phyloP scores from a whole-genome alignment of 2,888 invertebrate species.

The Cacoxenus indagator region DNA sequence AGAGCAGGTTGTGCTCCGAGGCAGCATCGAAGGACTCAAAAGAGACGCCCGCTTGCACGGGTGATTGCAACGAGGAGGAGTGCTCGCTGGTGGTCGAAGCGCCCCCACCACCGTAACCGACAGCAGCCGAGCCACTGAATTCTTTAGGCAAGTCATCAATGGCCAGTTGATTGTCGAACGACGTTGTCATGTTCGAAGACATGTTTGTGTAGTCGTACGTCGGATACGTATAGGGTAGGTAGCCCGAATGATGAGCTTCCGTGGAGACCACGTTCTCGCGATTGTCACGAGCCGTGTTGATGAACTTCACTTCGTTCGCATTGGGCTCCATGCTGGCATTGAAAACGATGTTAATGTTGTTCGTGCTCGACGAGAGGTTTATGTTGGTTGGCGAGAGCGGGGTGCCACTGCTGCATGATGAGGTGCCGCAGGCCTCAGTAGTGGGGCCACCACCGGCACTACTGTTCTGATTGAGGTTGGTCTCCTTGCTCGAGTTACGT shows the following conservation, averaged over 20 bases:
- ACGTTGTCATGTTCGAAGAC: slow-evolving; percentile 68
- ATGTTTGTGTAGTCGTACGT: slow-evolving; percentile 70
- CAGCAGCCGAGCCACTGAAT: slow-evolving; percentile 36
- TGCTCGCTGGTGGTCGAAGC: slow-evolving; percentile 58
- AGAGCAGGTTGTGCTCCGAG: slow-evolving; percentile 66
- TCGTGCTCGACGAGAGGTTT: slow-evolving; percentile 68
- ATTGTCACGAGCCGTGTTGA: slow-evolving; percentile 56
- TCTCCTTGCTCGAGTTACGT: slow-evolving; percentile 66
- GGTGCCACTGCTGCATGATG: slow-evolving; percentile 37
- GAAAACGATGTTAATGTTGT: slow-evolving; percentile 70
- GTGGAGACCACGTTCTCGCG: slow-evolving; percentile 56
- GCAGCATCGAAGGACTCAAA: slow-evolving; percentile 68
- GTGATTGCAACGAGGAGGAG: slow-evolving; percentile 60
- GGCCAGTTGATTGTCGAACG: slow-evolving; percentile 66
- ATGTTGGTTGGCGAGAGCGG: slow-evolving; percentile 66
- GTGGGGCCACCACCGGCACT: slow-evolving; percentile 28
- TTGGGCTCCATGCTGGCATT: slow-evolving; percentile 64
- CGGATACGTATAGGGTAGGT: slow-evolving; percentile 66
- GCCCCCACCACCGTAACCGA: slow-evolving; percentile 38
- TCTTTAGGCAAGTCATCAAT: slow-evolving; percentile 66
- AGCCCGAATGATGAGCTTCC: slow-evolving; percentile 66
- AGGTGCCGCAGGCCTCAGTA: slow-evolving; percentile 25
- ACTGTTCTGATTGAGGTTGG: slow-evolving; percentile 68
- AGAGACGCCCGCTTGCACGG: slow-evolving; percentile 43
- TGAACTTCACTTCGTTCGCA: slow-evolving; percentile 70